Base-by-base conservation (phyloP, 2,797 vertebrate species). In the Macropus fuliginosus region DNA sequence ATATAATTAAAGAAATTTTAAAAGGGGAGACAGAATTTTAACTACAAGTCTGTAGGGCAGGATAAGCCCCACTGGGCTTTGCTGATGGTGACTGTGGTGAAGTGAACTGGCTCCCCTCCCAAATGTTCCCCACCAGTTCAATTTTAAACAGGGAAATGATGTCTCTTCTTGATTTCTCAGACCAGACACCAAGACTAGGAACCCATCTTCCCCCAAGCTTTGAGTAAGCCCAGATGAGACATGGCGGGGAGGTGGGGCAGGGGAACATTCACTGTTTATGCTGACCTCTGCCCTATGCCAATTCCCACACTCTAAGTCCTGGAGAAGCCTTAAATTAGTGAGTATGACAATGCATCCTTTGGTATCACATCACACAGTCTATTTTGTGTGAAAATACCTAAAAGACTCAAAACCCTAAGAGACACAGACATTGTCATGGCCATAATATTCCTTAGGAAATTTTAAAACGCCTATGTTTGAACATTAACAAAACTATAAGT, bases 1-100 rank as follows among this genome's bases (percentile, higher is more conserved):
- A 97, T 97, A 91, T 97, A 98, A 98, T 98, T 98, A 97, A 93
- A 62, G 50, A 95, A 94, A 55, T 95, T 96, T 96, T 95, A 97
- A 97, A 97, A 95, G 95, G 97, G 95, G 93, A 98, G 94, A 93
- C 96, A 96, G 95, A 97, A 97, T 95, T 96, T 97, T 97, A 98
- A 97, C 94, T 92, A 94, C 91, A 97, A 97, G 96, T 95, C 94
- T 97, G 93, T 96, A 94, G 89, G 96, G 94, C 93, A 27, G 4
- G 12, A 91, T 59, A 21, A 54, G 27, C 55, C 52, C 4, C 28
- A 55, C 56, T 91, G 13, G 87, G 59, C 90, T 87, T 87, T 87
- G 74, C 74, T 50, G 24, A 50, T 87, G 74, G 21, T 46, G 40
- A 50, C 74, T 87, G 74, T 50, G 74, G 74, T 87, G 24, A 87